Evolutionary conservation across 2,797 vertebrate species (phyloP).

Genomic region (Rhynchotus rufescens): DNA sequence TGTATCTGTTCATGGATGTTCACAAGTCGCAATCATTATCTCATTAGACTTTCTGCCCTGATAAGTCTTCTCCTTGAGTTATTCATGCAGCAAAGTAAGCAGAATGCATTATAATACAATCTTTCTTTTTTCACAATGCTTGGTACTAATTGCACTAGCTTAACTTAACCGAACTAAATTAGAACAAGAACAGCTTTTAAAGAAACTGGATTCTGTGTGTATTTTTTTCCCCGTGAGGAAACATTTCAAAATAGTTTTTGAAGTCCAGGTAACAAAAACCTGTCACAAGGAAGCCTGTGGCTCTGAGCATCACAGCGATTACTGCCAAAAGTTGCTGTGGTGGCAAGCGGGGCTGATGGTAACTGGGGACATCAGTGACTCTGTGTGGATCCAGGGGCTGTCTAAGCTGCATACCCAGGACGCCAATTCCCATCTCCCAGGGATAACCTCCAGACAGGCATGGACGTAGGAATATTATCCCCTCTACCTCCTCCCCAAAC

Average conservation of each 20-base stretch:
- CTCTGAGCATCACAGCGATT: not conserved
- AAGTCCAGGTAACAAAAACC: not conserved
- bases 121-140: not conserved
- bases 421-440: not conserved
- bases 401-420: not conserved
- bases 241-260: not conserved
- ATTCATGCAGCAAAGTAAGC: not conserved
- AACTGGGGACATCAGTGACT: not conserved
- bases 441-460: not conserved
- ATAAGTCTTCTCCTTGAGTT: not conserved
- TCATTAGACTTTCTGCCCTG: not conserved
- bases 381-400: not conserved
- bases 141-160: not conserved
- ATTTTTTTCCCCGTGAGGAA: not conserved
- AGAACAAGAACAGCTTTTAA: not conserved
- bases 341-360: not conserved
- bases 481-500: not conserved
- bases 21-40: not conserved
- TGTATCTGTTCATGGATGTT: slow-evolving; percentile 8
- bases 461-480: not conserved
- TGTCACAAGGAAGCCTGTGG: not conserved
- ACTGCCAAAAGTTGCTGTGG: not conserved
- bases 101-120: not conserved
- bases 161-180: not conserved
- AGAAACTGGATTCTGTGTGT: not conserved